Evolutionary conservation across 2,888 invertebrate genomes (phyloP).

Genomic region (Xestia sexstrigata): DNA sequence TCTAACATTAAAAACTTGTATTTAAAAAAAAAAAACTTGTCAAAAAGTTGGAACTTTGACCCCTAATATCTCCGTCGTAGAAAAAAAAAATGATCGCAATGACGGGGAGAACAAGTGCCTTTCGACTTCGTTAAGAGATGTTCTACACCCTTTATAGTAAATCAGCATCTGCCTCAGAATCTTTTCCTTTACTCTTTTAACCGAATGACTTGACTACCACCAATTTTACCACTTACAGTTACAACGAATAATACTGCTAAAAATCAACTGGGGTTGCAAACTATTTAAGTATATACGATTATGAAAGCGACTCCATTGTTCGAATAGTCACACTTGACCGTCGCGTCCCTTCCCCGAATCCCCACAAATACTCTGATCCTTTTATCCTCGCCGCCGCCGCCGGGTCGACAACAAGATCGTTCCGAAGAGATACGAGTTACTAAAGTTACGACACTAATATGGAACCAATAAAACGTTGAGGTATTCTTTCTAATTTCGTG

Average conservation of each 20-base stretch:
- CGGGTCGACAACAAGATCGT: slow-evolving; percentile 3
- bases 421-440: slow-evolving; percentile 4
- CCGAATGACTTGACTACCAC: not conserved
- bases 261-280: not conserved
- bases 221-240: not conserved
- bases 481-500: not conserved
- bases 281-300: not conserved
- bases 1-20: no score
- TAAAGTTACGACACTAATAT: not conserved
- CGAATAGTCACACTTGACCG: not conserved
- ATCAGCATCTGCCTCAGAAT: not conserved
- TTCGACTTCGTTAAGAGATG: no score
- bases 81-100: no score
- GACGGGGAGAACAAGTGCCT: no score
- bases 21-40: no score
- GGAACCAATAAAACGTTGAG: slow-evolving; percentile 1
- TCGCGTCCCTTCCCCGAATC: slow-evolving; percentile 33
- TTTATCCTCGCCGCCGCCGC: slow-evolving; percentile 41
- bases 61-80: no score
- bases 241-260: not conserved
- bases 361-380: slow-evolving; percentile 43
- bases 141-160: not conserved
- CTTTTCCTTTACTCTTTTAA: not conserved
- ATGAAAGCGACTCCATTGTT: not conserved
- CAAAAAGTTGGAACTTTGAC: no score